Evolutionary conservation across 2,797 vertebrate genomes (phyloP).

Genomic region (Distichodus sexfasciatus): DNA sequence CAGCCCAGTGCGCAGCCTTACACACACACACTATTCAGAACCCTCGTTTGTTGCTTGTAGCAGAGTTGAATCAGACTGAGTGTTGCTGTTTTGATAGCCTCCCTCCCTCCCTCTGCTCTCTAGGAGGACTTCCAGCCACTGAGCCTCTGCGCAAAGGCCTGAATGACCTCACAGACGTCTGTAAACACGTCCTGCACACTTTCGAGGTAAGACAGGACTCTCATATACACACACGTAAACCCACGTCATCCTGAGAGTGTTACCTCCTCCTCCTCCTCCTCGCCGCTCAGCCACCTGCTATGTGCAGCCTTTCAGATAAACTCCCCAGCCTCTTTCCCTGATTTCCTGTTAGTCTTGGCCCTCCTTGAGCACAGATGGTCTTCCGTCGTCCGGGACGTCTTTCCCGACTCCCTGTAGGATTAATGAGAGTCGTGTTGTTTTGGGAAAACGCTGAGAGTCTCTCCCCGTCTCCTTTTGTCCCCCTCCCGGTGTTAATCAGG

Average conservation of each 20-base stretch:
- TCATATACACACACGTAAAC: neutral
- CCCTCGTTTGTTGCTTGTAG: too few relatives aligned
- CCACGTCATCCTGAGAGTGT: neutral
- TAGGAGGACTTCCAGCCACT: constrained; percentile 35
- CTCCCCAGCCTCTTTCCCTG: neutral
- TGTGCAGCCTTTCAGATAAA: constrained; percentile 7
- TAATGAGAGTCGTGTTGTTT: constrained; percentile 1
- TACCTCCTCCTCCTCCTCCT: neutral
- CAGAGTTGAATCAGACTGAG: neutral
- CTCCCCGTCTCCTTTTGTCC: neutral
- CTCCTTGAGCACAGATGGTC: neutral
- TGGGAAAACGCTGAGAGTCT: neutral
- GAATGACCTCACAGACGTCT: constrained; percentile 41
- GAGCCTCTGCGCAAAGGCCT: constrained; percentile 45
- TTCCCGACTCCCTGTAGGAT: neutral
- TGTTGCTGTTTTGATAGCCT: constrained; percentile 6
- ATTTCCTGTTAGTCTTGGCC: constrained; percentile 31
- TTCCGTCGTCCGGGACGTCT: neutral
- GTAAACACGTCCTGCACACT: constrained; percentile 42
- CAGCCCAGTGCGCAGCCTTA: too few relatives aligned
- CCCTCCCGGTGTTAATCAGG: neutral
- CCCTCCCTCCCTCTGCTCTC: neutral
- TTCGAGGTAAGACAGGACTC: constrained; percentile 39
- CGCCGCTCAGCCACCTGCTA: neutral
- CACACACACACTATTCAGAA: too few relatives aligned